phyloP scores from a whole-genome alignment of 2,113 vertebrate species.

The Orcinus orca region DNA sequence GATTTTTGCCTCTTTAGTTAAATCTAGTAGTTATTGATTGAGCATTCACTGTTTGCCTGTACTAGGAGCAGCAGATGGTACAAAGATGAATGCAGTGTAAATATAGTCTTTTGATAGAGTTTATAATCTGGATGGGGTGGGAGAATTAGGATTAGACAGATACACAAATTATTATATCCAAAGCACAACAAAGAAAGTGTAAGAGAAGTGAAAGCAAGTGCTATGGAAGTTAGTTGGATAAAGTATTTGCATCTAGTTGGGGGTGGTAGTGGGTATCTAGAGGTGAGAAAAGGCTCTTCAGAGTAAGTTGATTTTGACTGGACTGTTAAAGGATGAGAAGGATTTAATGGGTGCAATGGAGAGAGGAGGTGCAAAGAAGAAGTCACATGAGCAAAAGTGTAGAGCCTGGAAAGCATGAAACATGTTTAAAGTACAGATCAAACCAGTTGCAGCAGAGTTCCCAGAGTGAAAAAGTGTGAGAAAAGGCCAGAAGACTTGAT shows the following conservation, averaged over 20 bases:
- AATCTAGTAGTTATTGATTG: background rate
- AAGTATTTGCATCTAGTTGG: background rate
- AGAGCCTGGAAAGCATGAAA: background rate
- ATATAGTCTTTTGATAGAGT: background rate
- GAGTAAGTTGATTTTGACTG: background rate
- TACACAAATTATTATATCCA: background rate
- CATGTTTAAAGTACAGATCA: background rate
- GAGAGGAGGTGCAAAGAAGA: background rate
- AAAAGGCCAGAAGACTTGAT: background rate
- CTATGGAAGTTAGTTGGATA: background rate
- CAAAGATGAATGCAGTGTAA: background rate
- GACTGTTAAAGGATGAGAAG: background rate
- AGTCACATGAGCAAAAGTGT: background rate
- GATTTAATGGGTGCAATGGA: background rate
- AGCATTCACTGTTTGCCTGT: background rate
- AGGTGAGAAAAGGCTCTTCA: background rate
- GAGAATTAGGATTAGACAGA: background rate
- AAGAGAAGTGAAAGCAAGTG: background rate
- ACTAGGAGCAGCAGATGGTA: background rate
- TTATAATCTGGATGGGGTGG: background rate
- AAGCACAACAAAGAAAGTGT: background rate
- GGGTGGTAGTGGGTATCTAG: background rate
- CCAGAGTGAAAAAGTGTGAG: background rate
- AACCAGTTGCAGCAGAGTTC: background rate
- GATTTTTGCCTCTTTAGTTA: conserved; percentile 36